phyloP scores from a whole-genome alignment of 2,888 invertebrate species.

The Drosophila yooni region DNA sequence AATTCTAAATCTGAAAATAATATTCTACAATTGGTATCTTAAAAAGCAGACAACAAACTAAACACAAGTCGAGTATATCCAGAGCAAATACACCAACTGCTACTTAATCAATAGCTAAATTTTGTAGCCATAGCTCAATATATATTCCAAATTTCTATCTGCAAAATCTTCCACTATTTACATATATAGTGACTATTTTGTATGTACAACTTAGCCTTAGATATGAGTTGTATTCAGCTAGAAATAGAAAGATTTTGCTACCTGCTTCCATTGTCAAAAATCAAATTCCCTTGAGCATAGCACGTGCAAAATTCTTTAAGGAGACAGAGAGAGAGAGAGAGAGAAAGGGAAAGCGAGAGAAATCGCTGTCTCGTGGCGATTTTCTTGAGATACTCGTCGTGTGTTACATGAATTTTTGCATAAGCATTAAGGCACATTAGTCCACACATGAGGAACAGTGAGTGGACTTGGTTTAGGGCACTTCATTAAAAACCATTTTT shows the following conservation, averaged over 20 bases:
- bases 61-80: background rate
- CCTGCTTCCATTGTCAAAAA: constrained; percentile 17
- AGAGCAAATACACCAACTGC: background rate
- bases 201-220: background rate
- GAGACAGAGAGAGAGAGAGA: background rate
- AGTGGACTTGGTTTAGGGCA: constrained; percentile 26
- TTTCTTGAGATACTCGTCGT: constrained; percentile 19
- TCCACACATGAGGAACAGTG: constrained; percentile 20
- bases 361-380: constrained; percentile 7
- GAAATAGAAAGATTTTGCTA: constrained; percentile 15
- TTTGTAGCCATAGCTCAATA: background rate
- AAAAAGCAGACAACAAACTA: background rate
- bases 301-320: constrained; percentile 45
- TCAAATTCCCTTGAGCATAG: constrained; percentile 40
- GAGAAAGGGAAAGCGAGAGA: background rate
- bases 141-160: background rate
- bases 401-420: constrained; percentile 56
- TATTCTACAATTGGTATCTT: background rate
- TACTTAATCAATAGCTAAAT: background rate
- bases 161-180: background rate
- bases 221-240: constrained; percentile 9
- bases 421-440: constrained; percentile 71
- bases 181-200: background rate
- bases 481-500: constrained; percentile 76
- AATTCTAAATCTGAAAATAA: background rate